A percentile compares a stretch with the other conserved stretches of the same genome.
Evolutionary conservation across 2,797 vertebrate species (phyloP).

Genomic region (Acrossocheilus wenchowensis): DNA sequence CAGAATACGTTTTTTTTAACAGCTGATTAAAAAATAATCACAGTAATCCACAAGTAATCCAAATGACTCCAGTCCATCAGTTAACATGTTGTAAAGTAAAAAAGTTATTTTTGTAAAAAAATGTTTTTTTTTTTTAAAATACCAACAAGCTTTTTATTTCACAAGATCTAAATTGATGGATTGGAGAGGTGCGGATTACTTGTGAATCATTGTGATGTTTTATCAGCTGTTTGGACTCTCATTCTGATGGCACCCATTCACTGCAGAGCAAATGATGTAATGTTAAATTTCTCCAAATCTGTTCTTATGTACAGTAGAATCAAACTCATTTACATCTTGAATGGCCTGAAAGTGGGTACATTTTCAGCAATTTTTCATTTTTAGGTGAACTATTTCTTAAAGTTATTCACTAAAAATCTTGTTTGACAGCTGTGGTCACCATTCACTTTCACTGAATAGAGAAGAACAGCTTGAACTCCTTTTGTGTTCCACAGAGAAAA

Average conservation of each 20-base stretch:
- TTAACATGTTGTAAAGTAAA: neutral
- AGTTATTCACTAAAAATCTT: neutral
- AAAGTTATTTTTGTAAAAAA: neutral
- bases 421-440: constrained; percentile 7
- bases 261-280: neutral
- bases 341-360: neutral
- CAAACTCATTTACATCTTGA: neutral
- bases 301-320: neutral
- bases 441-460: neutral
- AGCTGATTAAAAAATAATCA: neutral
- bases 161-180: neutral
- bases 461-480: neutral
- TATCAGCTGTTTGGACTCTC: neutral
- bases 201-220: neutral
- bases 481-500: constrained; percentile 2
- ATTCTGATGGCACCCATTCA: neutral
- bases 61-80: neutral
- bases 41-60: neutral
- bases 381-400: neutral
- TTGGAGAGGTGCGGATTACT: neutral
- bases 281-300: neutral
- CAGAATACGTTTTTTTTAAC: neutral
- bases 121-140: neutral
- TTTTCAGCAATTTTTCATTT: neutral
- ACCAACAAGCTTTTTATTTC: neutral